These are phyloP conservation scores for Himalopsyche anomala DNA, from an alignment of 2,888 invertebrate genomes.

Conservation along the genomic window DNA sequence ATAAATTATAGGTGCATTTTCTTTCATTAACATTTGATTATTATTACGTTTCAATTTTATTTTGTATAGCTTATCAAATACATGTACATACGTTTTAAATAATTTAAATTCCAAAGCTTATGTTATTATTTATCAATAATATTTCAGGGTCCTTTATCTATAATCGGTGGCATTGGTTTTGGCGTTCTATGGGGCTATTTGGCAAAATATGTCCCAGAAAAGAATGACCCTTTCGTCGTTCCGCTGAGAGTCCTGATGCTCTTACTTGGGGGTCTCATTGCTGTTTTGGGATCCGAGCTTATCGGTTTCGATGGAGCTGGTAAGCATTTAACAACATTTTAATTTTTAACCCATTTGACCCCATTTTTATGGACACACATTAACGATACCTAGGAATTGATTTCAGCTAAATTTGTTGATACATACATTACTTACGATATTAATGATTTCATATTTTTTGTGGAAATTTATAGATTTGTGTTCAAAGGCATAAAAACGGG, in stretches of 20 bases:
- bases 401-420: too few species aligned
- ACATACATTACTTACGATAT: too few species aligned
- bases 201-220: constrained; percentile 89
- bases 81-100: too few species aligned
- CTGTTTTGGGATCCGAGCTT: constrained; percentile 91
- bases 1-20: too few species aligned
- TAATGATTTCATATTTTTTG: too few species aligned
- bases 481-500: too few species aligned
- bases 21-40: not conserved
- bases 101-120: not conserved
- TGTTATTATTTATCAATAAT: not conserved
- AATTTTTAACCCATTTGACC: too few species aligned
- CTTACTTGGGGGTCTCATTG: constrained; percentile 87
- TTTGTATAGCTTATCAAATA: too few species aligned
- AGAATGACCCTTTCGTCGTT: constrained; percentile 87
- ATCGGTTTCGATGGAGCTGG: constrained; percentile 83
- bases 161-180: constrained; percentile 87
- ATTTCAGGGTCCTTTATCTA: constrained; percentile 84
- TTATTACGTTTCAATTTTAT: too few species aligned
- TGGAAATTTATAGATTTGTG: too few species aligned
- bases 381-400: too few species aligned
- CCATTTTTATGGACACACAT: too few species aligned
- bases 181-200: constrained; percentile 89
- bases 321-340: constrained; percentile 65
- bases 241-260: constrained; percentile 88